A percentile compares a stretch with the other conserved stretches of the same genome.
These are phyloP conservation scores for Oscheius sp. DNA, from an alignment of 2,888 invertebrate species.

Conservation along the genomic window DNA sequence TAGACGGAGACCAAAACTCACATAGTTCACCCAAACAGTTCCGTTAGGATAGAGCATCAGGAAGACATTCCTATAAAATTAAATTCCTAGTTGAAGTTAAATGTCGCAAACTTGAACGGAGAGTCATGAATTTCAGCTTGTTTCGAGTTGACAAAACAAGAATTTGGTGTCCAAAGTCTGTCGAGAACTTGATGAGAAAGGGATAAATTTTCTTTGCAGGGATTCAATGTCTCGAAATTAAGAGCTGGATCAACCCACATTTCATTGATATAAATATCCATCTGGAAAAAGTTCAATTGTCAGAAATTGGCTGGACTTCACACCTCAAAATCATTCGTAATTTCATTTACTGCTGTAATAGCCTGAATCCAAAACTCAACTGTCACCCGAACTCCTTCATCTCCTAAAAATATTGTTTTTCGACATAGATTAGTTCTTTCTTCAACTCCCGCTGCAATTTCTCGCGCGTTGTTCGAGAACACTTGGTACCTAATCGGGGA, in stretches of 20 bases:
- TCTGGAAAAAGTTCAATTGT: conserved; percentile 37
- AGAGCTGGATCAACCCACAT: conserved; percentile 67
- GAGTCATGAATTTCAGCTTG: conserved; percentile 68
- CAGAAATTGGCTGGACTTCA: background rate
- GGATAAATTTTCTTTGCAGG: conserved; percentile 69
- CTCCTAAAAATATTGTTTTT: conserved; percentile 28
- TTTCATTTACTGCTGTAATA: conserved; percentile 68
- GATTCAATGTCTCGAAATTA: conserved; percentile 65
- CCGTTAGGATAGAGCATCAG: conserved; percentile 68
- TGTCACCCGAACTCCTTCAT: conserved; percentile 65
- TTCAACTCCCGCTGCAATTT: background rate
- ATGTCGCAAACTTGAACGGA: conserved; percentile 58
- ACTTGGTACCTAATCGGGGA: conserved; percentile 28
- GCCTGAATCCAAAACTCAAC: conserved; percentile 70
- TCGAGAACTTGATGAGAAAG: conserved; percentile 66
- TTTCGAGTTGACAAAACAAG: conserved; percentile 68
- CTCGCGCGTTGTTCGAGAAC: conserved; percentile 15
- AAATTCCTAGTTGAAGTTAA: background rate
- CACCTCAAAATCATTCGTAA: conserved; percentile 70
- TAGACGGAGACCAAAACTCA: conserved; percentile 35
- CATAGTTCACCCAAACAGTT: conserved; percentile 69
- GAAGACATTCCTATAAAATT: conserved; percentile 60
- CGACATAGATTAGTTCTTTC: background rate
- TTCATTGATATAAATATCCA: conserved; percentile 71
- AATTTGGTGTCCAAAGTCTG: conserved; percentile 63